Conservation (phyloP, 2,888 invertebrate genomes). For the Scaeva pyrastri region DNA sequence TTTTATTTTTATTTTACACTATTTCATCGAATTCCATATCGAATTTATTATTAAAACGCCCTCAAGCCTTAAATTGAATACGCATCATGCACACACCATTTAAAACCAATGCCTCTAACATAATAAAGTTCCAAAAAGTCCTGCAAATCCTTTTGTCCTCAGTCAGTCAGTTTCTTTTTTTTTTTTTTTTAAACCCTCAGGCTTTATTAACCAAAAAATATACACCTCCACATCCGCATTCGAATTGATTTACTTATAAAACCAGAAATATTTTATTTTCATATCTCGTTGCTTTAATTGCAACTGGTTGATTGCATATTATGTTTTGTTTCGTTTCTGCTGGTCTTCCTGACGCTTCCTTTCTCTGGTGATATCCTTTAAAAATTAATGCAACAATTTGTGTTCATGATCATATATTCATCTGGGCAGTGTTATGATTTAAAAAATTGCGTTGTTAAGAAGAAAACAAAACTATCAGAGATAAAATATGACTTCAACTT, state of each 20-base stretch:
- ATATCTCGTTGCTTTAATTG: slow-evolving; percentile 24
- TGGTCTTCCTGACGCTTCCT: neutral
- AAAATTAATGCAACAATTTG: neutral
- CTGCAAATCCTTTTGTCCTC: slow-evolving; percentile 14
- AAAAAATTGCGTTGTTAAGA: neutral
- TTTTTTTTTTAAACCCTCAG: neutral
- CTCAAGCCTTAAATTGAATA: too few species aligned
- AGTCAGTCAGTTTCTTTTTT: too few species aligned
- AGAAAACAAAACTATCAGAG: neutral
- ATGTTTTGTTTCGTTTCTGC: neutral
- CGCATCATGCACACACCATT: neutral
- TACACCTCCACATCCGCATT: neutral
- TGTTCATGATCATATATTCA: neutral
- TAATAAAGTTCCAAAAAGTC: neutral
- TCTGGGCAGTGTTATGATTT: neutral
- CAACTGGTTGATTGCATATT: neutral
- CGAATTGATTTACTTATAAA: neutral
- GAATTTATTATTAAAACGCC: too few species aligned
- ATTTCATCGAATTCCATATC: too few species aligned
- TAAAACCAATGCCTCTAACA: slow-evolving; percentile 25
- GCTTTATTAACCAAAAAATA: neutral
- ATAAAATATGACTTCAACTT: neutral
- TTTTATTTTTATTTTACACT: too few species aligned
- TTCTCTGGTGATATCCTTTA: neutral
- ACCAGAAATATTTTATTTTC: slow-evolving; percentile 11